These are phyloP conservation scores for Gerris buenoi DNA, from an alignment of 1,140 invertebrate genomes.

Conservation along the genomic window DNA sequence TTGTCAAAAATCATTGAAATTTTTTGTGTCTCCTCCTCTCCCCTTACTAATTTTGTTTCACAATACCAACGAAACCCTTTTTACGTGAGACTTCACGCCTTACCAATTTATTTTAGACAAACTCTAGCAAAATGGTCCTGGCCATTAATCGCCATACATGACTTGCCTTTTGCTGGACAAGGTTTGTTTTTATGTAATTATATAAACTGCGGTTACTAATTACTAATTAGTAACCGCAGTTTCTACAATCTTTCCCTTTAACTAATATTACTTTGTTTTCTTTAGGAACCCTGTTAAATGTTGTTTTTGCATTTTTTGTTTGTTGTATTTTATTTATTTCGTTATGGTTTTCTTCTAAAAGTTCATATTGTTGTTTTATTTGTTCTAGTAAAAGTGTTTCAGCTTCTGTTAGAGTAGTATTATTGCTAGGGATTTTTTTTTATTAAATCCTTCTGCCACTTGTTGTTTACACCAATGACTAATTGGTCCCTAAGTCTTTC, in stretches of 20 bases:
- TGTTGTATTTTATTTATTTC: not conserved
- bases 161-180: not conserved
- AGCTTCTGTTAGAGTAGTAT: not conserved
- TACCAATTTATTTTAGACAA: not conserved
- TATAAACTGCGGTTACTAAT: no score
- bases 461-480: conserved; percentile 16
- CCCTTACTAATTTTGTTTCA: no score
- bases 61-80: no score
- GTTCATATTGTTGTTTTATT: not conserved
- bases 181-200: not conserved
- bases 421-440: not conserved
- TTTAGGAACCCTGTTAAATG: not conserved
- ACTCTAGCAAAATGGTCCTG: not conserved
- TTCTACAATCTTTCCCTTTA: not conserved
- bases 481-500: not conserved
- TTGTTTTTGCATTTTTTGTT: not conserved
- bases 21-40: no score
- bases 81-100: no score
- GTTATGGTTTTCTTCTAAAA: not conserved
- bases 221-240: not conserved
- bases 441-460: conserved; percentile 24
- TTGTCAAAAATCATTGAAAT: no score
- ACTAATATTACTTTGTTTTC: not conserved
- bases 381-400: not conserved
- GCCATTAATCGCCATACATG: not conserved